A percentile compares a stretch with the other conserved stretches of the same genome.
Evolutionary conservation across 2,113 vertebrate genomes (phyloP).

Genomic region (Periophthalmodon schlosseri): DNA sequence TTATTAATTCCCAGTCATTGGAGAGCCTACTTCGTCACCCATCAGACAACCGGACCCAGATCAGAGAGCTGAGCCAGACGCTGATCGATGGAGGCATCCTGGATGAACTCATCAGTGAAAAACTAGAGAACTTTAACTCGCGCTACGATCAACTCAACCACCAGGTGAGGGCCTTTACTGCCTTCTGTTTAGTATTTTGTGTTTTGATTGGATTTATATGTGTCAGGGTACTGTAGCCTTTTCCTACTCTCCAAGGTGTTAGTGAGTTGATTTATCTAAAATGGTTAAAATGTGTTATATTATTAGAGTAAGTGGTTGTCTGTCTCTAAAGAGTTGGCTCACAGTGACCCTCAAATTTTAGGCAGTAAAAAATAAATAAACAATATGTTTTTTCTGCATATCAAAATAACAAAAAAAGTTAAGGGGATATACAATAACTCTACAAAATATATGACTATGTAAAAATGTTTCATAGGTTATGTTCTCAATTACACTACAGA

Average conservation of each 20-base stretch:
- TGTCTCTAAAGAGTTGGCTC: background rate
- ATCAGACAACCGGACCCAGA: slow-evolving; percentile 95
- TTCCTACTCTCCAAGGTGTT: background rate
- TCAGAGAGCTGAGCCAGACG: slow-evolving; percentile 95
- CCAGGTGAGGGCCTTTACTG: slow-evolving; percentile 78
- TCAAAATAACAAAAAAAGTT: too few species aligned
- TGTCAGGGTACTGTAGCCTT: background rate
- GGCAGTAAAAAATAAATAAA: too few species aligned
- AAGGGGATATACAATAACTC: too few species aligned
- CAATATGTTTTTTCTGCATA: too few species aligned
- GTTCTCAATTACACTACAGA: background rate
- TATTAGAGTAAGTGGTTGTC: too few species aligned
- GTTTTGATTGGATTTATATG: background rate
- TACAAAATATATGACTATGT: too few species aligned
- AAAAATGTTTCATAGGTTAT: background rate
- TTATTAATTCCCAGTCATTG: slow-evolving; percentile 77
- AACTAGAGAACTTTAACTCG: slow-evolving; percentile 90
- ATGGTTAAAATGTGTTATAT: too few species aligned
- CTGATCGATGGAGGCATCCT: slow-evolving; percentile 97
- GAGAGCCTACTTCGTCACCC: slow-evolving; percentile 92
- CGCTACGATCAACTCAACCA: slow-evolving; percentile 89
- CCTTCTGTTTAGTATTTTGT: background rate
- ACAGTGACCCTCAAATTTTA: too few species aligned
- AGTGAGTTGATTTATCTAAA: background rate
- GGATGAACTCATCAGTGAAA: slow-evolving; percentile 97